These are phyloP conservation scores for Blomia tropicalis DNA, from an alignment of 2,888 invertebrate genomes.

Conservation along the genomic window DNA sequence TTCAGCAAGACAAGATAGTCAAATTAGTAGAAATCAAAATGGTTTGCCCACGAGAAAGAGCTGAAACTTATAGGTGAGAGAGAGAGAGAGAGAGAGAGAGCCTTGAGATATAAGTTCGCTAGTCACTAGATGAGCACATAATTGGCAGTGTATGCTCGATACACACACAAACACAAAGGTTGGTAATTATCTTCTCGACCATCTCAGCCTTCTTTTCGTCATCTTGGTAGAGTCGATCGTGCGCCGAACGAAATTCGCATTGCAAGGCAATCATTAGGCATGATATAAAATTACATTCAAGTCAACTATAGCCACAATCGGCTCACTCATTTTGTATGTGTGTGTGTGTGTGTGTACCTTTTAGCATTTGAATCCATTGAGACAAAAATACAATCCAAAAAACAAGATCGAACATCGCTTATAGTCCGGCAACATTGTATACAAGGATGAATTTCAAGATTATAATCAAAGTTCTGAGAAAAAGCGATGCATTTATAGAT, in stretches of 20 bases:
- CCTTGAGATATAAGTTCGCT: constrained; percentile 9
- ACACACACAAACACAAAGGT: not conserved
- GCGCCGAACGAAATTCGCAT: no score
- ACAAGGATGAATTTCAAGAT: no score
- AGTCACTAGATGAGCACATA: constrained; percentile 5
- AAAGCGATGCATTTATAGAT: no score
- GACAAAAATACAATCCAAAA: no score
- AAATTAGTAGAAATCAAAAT: no score
- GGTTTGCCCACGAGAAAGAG: no score
- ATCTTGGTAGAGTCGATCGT: constrained; percentile 10
- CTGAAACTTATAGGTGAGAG: constrained; percentile 2
- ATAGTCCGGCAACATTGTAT: not conserved
- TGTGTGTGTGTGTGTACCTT: no score
- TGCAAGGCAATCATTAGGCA: not conserved
- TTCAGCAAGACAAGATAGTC: not conserved
- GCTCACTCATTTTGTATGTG: no score
- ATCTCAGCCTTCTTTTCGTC: no score
- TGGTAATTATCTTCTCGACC: constrained; percentile 9
- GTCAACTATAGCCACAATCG: not conserved
- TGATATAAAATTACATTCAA: constrained; percentile 5
- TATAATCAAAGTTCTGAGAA: no score
- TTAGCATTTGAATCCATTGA: no score
- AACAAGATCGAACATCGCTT: not conserved
- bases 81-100: not conserved
- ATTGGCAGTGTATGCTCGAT: not conserved